Percentiles rank a stretch among this genome's conserved stretches.
Evolutionary conservation across 2,113 vertebrate species (phyloP).

Genomic region (Perca schrenkii): DNA sequence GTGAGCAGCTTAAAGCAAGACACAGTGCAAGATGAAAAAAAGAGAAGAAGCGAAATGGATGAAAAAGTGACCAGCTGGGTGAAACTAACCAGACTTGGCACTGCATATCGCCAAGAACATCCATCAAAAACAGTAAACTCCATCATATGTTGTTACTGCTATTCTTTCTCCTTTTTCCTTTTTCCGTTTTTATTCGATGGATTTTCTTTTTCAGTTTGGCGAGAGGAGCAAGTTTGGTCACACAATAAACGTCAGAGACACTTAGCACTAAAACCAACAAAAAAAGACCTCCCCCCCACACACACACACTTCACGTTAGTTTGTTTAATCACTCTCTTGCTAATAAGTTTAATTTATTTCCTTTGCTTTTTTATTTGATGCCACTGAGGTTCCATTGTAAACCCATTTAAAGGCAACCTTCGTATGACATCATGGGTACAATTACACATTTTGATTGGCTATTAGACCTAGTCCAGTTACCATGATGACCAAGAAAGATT

Average conservation of each 20-base stretch:
- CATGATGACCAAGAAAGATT: background rate
- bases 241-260: conserved; percentile 62
- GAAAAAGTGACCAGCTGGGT: conserved; percentile 60
- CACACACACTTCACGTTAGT: conserved; percentile 2
- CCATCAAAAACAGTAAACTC: conserved; percentile 54
- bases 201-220: conserved; percentile 36
- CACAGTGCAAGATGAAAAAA: conserved; percentile 11
- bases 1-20: conserved; percentile 39
- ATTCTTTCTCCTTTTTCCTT: conserved; percentile 27
- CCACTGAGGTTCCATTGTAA: conserved; percentile 1
- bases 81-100: conserved; percentile 69
- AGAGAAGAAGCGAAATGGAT: conserved; percentile 8
- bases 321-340: conserved; percentile 31
- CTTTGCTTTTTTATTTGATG: conserved; percentile 15
- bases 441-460: conserved; percentile 19
- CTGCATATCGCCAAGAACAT: conserved; percentile 46
- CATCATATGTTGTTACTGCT: conserved; percentile 35
- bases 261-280: conserved; percentile 41
- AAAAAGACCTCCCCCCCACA: conserved; percentile 2
- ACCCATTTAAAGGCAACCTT: background rate
- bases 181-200: conserved; percentile 10
- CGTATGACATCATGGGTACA: conserved; percentile 22
- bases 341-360: conserved; percentile 8
- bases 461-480: background rate
- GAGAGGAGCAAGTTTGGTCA: conserved; percentile 50